Evolutionary conservation across 2,888 invertebrate species (phyloP).

Genomic region (Arctia plantaginis): DNA sequence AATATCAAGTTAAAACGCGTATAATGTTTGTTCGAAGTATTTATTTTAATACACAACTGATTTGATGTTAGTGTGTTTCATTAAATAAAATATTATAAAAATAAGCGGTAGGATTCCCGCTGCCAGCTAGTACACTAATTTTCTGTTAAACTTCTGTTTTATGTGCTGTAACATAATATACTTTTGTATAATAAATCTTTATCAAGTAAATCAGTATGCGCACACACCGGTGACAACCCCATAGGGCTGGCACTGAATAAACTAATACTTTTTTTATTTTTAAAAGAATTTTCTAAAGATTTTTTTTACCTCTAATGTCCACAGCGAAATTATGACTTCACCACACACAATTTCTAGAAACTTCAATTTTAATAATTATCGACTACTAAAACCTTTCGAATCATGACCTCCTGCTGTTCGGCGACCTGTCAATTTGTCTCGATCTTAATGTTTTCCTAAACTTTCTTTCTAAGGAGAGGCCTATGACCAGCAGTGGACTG

Average conservation of each 20-base stretch:
- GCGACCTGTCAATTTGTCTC: too few species aligned
- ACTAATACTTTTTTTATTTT: not conserved
- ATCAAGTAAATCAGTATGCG: constrained; percentile 38
- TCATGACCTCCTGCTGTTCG: too few species aligned
- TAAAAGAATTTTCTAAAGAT: too few species aligned
- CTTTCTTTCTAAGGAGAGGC: too few species aligned
- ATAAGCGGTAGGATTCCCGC: constrained; percentile 10
- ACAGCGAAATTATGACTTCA: not conserved
- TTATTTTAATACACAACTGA: constrained; percentile 10
- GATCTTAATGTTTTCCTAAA: too few species aligned
- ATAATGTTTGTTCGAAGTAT: constrained; percentile 14
- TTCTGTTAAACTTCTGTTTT: constrained; percentile 26
- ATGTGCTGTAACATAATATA: constrained; percentile 36
- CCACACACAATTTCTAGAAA: not conserved
- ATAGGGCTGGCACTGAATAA: constrained; percentile 9
- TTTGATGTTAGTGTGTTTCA: constrained; percentile 10
- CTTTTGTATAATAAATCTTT: constrained; percentile 50
- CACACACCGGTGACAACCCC: constrained; percentile 20
- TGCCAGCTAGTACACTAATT: constrained; percentile 29
- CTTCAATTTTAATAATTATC: not conserved
- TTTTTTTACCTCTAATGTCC: too few species aligned
- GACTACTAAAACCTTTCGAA: too few species aligned
- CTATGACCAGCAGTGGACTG: too few species aligned
- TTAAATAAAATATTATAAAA: constrained; percentile 24
- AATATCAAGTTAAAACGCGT: constrained; percentile 24